A percentile compares a stretch with the other conserved stretches of the same genome.
Evolutionary conservation across 2,113 vertebrate species (phyloP).

Genomic region (Coptodon bakossiorum): DNA sequence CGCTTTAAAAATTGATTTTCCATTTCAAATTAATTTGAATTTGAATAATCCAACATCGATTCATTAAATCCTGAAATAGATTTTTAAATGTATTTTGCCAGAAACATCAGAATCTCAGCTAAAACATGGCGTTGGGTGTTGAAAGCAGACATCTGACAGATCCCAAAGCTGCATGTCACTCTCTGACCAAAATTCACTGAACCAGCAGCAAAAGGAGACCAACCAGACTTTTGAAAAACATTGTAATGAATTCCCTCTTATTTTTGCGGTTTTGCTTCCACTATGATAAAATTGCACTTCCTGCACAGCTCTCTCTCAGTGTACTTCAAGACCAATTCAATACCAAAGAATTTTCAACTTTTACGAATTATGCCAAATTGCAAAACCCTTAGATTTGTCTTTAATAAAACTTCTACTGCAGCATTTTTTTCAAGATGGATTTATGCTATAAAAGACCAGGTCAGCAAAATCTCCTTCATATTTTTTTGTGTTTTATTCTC

Average conservation of each 20-base stretch:
- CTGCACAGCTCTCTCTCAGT: not conserved
- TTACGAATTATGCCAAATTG: not conserved
- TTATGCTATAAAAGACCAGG: not conserved
- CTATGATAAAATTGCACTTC: not conserved
- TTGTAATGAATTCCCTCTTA: not conserved
- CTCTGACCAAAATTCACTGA: not conserved
- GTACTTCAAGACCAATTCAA: not conserved
- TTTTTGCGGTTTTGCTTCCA: not conserved
- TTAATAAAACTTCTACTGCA: not conserved
- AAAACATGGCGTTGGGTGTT: not conserved
- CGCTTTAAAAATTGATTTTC: not conserved
- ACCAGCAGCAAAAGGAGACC: not conserved
- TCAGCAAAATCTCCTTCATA: not conserved
- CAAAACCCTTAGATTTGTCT: not conserved
- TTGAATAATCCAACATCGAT: not conserved
- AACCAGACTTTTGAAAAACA: not conserved
- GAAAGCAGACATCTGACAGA: not conserved
- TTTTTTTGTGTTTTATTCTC: not conserved
- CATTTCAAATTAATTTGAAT: fast-evolving
- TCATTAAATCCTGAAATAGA: not conserved
- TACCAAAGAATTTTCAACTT: not conserved
- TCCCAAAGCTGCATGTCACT: not conserved
- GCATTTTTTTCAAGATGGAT: not conserved
- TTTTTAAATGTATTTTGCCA: not conserved
- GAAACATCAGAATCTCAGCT: not conserved